Evolutionary conservation across 1,140 invertebrate species (phyloP).

Genomic region (Daktulosphaira vitifoliae): DNA sequence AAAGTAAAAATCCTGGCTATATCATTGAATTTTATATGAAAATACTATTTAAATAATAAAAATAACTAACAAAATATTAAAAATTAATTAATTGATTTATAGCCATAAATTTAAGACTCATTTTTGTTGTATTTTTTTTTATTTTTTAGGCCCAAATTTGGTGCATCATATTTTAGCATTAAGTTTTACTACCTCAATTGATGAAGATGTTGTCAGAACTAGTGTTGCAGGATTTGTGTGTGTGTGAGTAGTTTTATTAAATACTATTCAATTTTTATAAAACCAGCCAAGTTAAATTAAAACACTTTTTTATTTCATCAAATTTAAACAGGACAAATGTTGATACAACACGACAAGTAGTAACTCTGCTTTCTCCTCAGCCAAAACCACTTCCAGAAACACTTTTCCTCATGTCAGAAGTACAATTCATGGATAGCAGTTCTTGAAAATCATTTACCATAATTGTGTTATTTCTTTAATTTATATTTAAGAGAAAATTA

Average conservation of each 20-base stretch:
- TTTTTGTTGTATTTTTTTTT: not conserved
- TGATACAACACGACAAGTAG: slow-evolving; percentile 72
- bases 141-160: slow-evolving; percentile 53
- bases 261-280: no score
- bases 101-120: no score
- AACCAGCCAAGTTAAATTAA: no score
- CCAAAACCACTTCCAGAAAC: slow-evolving; percentile 81
- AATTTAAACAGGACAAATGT: slow-evolving; percentile 68
- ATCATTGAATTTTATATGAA: no score
- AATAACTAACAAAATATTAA: no score
- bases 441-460: no score
- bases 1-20: no score
- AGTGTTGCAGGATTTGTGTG: slow-evolving; percentile 90
- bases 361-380: slow-evolving; percentile 86
- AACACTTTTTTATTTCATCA: slow-evolving; percentile 35
- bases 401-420: slow-evolving; percentile 66
- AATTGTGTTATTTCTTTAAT: no score
- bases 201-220: slow-evolving; percentile 72
- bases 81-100: no score
- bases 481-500: no score
- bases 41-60: no score
- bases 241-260: slow-evolving; percentile 61
- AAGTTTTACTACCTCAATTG: slow-evolving; percentile 65
- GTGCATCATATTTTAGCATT: slow-evolving; percentile 83
- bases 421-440: slow-evolving; percentile 76